These are phyloP conservation scores for Drosophila virilis DNA, from an alignment of 1,140 invertebrate species.

Conservation along the genomic window DNA sequence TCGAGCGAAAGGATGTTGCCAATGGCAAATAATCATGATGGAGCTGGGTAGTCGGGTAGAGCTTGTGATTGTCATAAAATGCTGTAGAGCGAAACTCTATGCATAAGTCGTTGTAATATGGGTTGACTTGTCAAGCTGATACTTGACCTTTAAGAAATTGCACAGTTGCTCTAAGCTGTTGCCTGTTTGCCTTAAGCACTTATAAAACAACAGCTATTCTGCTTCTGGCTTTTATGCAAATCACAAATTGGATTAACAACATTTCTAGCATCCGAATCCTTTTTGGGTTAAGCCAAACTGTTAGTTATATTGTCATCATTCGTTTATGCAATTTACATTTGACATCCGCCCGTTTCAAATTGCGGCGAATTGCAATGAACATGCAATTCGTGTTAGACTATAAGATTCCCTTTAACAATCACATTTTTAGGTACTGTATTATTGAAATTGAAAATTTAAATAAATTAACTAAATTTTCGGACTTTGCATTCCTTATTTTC, in stretches of 20 bases:
- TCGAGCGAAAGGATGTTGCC: constrained; percentile 13
- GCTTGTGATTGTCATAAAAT: constrained; percentile 29
- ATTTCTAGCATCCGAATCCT: constrained; percentile 15
- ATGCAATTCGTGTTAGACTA: neutral
- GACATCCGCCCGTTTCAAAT: constrained; percentile 44
- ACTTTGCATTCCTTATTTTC: too few species aligned
- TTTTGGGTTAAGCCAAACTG: constrained; percentile 37
- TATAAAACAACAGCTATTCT: constrained; percentile 29
- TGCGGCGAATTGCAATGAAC: constrained; percentile 34
- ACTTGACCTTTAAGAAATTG: constrained; percentile 14
- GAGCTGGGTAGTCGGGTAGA: neutral
- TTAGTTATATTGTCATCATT: constrained; percentile 59
- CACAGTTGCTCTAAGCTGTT: constrained; percentile 14
- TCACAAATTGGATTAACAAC: constrained; percentile 59
- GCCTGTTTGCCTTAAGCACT: constrained; percentile 3
- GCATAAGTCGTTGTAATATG: constrained; percentile 8
- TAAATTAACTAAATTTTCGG: too few species aligned
- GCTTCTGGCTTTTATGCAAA: constrained; percentile 64
- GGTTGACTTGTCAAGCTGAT: constrained; percentile 7
- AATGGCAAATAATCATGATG: constrained; percentile 42
- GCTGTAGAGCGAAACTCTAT: constrained; percentile 3
- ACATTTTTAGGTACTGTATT: neutral
- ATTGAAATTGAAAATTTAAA: too few species aligned
- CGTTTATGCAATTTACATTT: constrained; percentile 65
- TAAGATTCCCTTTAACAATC: neutral